phyloP scores from a whole-genome alignment of 2,888 invertebrate genomes.

The Scaptomyza parva region DNA sequence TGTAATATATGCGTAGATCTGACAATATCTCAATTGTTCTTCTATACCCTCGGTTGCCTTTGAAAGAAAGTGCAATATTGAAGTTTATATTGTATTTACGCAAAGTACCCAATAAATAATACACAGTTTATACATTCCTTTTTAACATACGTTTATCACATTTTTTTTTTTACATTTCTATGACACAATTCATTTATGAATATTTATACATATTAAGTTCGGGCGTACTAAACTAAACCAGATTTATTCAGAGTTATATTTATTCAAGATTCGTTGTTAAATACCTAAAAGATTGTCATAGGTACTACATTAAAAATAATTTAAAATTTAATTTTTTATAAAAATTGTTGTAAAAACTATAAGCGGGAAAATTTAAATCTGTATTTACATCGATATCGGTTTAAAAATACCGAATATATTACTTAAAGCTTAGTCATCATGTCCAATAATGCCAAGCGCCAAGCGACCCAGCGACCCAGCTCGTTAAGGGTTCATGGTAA shows the following conservation, averaged over 20 bases:
- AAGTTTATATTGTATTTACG: background rate
- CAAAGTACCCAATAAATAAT: background rate
- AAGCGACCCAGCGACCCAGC: too few relatives aligned
- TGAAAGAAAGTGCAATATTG: too few relatives aligned
- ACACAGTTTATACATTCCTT: background rate
- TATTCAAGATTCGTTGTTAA: background rate
- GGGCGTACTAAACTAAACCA: background rate
- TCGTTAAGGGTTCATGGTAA: too few relatives aligned
- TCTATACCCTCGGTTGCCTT: background rate
- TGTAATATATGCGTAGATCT: conserved; percentile 34
- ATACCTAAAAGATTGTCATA: background rate
- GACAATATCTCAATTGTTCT: conserved; percentile 11
- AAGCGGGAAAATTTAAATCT: too few relatives aligned
- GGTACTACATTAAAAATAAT: too few relatives aligned
- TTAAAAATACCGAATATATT: too few relatives aligned
- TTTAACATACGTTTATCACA: background rate
- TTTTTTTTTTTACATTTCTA: background rate
- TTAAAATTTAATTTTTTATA: too few relatives aligned
- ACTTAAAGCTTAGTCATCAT: too few relatives aligned
- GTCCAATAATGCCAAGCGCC: too few relatives aligned
- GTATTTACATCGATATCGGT: too few relatives aligned
- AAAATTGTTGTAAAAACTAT: too few relatives aligned
- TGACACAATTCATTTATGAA: background rate
- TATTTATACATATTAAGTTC: background rate
- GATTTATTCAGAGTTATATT: background rate